These are phyloP conservation scores for Oscheius sp. DNA, from an alignment of 2,888 invertebrate genomes.

Conservation along the genomic window DNA sequence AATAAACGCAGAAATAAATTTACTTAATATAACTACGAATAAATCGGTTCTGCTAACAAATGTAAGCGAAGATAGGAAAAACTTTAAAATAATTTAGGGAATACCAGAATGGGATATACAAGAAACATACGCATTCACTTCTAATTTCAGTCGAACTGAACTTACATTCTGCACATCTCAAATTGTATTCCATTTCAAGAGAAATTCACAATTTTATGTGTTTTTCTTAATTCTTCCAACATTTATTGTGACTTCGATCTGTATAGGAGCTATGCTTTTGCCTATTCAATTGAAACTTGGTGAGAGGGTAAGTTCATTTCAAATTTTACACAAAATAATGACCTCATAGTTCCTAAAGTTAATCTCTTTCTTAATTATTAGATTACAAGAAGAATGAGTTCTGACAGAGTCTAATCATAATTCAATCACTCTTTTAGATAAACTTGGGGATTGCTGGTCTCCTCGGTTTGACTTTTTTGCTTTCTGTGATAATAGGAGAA, in stretches of 20 bases:
- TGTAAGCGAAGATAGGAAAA: neutral
- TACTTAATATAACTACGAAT: no score
- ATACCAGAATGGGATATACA: neutral
- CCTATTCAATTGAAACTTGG: slow-evolving; percentile 1
- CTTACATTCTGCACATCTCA: neutral
- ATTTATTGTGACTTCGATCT: neutral
- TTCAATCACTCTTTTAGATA: neutral
- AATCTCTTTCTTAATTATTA: no score
- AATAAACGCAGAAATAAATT: neutral
- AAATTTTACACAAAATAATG: no score
- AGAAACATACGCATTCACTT: neutral
- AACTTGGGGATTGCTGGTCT: slow-evolving; percentile 2
- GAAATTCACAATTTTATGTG: slow-evolving; percentile 6
- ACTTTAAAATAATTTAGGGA: neutral
- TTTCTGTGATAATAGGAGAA: neutral
- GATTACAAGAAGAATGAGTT: no score
- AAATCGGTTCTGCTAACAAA: neutral
- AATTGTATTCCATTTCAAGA: neutral
- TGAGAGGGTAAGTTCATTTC: slow-evolving; percentile 10
- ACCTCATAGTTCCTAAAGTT: no score
- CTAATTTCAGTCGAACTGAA: neutral
- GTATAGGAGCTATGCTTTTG: neutral
- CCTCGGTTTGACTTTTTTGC: neutral
- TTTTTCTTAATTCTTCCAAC: slow-evolving; percentile 1
- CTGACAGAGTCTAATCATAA: no score